phyloP scores from a whole-genome alignment of 2,888 invertebrate genomes.

The Caenorhabditis uteleia region DNA sequence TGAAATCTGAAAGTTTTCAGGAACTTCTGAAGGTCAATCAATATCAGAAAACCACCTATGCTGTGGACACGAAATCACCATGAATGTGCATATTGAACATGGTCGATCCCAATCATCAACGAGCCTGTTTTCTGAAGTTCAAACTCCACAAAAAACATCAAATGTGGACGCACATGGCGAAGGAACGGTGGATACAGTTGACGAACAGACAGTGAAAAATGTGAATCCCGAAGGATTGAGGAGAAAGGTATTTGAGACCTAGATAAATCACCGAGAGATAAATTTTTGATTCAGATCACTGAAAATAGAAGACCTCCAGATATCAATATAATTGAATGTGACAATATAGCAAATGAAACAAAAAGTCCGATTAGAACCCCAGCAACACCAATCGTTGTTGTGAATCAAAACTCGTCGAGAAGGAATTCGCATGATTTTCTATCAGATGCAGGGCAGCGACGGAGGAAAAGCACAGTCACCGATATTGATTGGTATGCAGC shows the following conservation, averaged over 20 bases:
- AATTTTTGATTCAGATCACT: no score
- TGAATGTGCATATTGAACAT: constrained; percentile 3
- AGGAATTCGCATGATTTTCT: constrained; percentile 37
- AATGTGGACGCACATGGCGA: no score
- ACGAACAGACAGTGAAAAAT: no score
- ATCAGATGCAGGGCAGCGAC: constrained; percentile 20
- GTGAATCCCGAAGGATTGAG: no score
- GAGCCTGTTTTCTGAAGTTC: no score
- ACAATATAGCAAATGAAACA: constrained; percentile 9
- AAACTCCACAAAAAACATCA: no score
- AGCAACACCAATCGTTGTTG: constrained; percentile 47
- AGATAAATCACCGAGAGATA: no score
- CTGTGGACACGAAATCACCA: neutral
- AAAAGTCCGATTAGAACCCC: constrained; percentile 23
- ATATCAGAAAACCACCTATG: neutral
- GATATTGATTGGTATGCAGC: constrained; percentile 56
- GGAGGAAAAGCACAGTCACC: constrained; percentile 48
- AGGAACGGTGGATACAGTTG: no score
- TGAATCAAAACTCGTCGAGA: constrained; percentile 38
- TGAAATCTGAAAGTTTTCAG: neutral
- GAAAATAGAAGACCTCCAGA: constrained; percentile 28
- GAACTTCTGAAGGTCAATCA: neutral
- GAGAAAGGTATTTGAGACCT: no score
- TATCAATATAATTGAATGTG: constrained; percentile 31
- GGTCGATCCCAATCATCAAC: constrained; percentile 18